phyloP scores from a whole-genome alignment of 2,113 vertebrate species.

The Trachemys scripta region DNA sequence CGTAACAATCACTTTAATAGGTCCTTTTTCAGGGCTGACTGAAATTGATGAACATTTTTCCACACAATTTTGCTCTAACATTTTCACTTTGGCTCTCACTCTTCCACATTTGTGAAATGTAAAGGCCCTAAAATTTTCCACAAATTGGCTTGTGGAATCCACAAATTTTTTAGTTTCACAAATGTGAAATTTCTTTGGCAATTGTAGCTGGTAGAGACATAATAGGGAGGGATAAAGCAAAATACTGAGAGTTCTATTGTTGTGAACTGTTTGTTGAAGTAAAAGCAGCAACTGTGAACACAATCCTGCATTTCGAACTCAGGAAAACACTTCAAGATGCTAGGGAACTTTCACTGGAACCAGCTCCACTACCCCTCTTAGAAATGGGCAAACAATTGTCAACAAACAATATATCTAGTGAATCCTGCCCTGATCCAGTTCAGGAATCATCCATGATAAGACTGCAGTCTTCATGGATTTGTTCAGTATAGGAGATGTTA shows the following conservation, averaged over 20 bases:
- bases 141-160: background rate
- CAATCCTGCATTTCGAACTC: background rate
- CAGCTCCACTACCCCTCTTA: background rate
- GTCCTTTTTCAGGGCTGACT: background rate
- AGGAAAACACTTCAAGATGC: background rate
- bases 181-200: conserved; percentile 3
- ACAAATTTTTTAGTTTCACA: background rate
- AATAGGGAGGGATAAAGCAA: background rate
- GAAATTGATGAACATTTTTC: background rate
- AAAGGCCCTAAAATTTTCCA: background rate
- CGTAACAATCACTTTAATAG: background rate
- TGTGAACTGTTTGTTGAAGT: background rate
- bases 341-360: background rate
- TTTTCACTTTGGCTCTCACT: background rate
- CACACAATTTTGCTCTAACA: background rate
- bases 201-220: background rate
- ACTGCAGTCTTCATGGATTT: background rate
- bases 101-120: background rate
- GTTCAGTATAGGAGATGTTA: background rate
- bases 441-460: background rate
- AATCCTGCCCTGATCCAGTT: background rate
- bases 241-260: background rate
- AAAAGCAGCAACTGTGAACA: background rate
- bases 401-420: background rate
- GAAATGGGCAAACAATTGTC: background rate